Percentiles rank a stretch among this genome's conserved stretches.
Evolutionary conservation across 1,140 invertebrate genomes (phyloP).

Genomic region (Aethina tumida): DNA sequence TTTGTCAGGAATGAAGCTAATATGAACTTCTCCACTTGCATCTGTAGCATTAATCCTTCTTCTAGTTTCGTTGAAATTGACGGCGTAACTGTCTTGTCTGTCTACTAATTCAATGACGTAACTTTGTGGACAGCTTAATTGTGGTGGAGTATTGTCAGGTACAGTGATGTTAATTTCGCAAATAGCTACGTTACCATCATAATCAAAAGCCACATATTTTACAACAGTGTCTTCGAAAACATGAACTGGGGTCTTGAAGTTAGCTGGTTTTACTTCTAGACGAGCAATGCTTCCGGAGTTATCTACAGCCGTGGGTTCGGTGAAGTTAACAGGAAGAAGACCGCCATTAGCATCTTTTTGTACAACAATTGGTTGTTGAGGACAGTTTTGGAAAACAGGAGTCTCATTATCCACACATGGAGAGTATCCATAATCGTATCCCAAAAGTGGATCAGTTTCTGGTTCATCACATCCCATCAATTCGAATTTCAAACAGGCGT

Average conservation of each 20-base stretch:
- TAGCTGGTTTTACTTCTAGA: conserved; percentile 81
- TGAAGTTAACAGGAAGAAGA: conserved; percentile 81
- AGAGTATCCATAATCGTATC: conserved; percentile 89
- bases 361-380: conserved; percentile 82
- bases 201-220: conserved; percentile 92
- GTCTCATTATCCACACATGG: conserved; percentile 94
- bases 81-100: conserved; percentile 77
- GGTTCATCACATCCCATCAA: conserved; percentile 90
- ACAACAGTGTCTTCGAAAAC: conserved; percentile 88
- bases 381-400: conserved; percentile 92
- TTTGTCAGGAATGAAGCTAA: conserved; percentile 75
- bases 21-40: conserved; percentile 76
- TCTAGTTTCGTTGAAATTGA: conserved; percentile 89
- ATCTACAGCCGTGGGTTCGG: conserved; percentile 83
- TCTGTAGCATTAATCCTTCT: conserved; percentile 79
- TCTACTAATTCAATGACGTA: conserved; percentile 90
- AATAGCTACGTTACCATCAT: conserved; percentile 93
- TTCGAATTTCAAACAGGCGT: conserved; percentile 93
- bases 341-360: conserved; percentile 79
- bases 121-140: conserved; percentile 87
- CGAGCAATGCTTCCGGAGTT: conserved; percentile 90
- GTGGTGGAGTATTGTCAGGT: conserved; percentile 89
- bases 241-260: conserved; percentile 80
- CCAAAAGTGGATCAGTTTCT: conserved; percentile 65
- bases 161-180: conserved; percentile 94